A percentile compares a stretch with the other conserved stretches of the same genome.
phyloP scores from a whole-genome alignment of 1,140 invertebrate genomes.

The Drosophila suzukii region DNA sequence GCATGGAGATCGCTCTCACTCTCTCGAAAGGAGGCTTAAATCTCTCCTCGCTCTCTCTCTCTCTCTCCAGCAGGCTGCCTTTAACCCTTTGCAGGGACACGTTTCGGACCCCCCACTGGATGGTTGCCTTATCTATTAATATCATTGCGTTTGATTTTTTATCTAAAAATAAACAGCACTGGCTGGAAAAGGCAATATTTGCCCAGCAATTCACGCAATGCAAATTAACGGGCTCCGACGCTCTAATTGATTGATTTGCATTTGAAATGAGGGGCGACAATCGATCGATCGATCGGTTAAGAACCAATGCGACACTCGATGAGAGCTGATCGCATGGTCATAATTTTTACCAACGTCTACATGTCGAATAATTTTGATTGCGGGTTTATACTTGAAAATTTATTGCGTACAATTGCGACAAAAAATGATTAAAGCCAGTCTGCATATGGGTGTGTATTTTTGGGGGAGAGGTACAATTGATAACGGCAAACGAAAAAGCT shows the following conservation, averaged over 20 bases:
- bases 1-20: constrained; percentile 27
- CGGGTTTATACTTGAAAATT: constrained; percentile 59
- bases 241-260: constrained; percentile 73
- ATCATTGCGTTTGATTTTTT: constrained; percentile 29
- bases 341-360: constrained; percentile 73
- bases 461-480: constrained; percentile 28
- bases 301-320: constrained; percentile 19
- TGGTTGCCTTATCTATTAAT: constrained; percentile 49
- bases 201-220: constrained; percentile 61
- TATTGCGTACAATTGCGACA: constrained; percentile 63
- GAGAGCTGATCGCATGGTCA: constrained; percentile 30
- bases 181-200: constrained; percentile 38
- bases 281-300: constrained; percentile 38
- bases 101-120: background rate
- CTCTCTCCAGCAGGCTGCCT: constrained; percentile 5
- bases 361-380: constrained; percentile 67
- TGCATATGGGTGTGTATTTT: constrained; percentile 34
- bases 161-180: constrained; percentile 41
- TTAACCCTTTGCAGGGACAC: constrained; percentile 28
- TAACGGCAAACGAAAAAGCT: constrained; percentile 23
- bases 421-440: constrained; percentile 46
- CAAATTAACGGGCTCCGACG: constrained; percentile 49
- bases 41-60: constrained; percentile 7
- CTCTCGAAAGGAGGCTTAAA: background rate
- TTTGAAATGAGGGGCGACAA: constrained; percentile 21